Evolutionary conservation across 2,888 invertebrate species (phyloP).

Genomic region (Erebia ligea): DNA sequence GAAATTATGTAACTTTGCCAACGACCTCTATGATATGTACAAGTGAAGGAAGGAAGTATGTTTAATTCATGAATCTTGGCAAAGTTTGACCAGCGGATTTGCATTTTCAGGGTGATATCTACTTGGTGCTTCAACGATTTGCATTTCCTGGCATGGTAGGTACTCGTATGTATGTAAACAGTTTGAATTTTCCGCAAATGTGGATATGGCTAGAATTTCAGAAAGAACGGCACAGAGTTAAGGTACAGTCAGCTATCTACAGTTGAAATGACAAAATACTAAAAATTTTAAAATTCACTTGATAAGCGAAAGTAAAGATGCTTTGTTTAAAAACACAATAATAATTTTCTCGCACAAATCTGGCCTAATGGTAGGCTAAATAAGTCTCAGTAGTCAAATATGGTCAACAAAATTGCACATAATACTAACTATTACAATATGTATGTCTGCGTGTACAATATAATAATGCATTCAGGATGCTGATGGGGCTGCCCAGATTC

Average conservation of each 20-base stretch:
- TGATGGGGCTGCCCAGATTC: too few species aligned
- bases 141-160: constrained; percentile 57
- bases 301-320: too few species aligned
- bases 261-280: not conserved
- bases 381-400: too few species aligned
- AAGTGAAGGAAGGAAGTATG: constrained; percentile 62
- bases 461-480: too few species aligned
- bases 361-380: too few species aligned
- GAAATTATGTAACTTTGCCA: too few species aligned
- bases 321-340: too few species aligned
- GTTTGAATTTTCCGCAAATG: constrained; percentile 49
- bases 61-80: constrained; percentile 76
- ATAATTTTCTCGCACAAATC: too few species aligned
- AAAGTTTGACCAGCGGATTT: constrained; percentile 75
- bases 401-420: too few species aligned
- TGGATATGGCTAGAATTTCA: constrained; percentile 24
- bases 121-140: constrained; percentile 62
- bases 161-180: constrained; percentile 56
- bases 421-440: too few species aligned
- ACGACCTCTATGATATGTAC: constrained; percentile 51
- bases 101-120: constrained; percentile 68
- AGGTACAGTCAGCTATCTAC: not conserved
- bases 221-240: not conserved
- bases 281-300: not conserved
- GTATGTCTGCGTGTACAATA: too few species aligned